phyloP scores from a whole-genome alignment of 2,888 invertebrate genomes.

The Andrena minutula region DNA sequence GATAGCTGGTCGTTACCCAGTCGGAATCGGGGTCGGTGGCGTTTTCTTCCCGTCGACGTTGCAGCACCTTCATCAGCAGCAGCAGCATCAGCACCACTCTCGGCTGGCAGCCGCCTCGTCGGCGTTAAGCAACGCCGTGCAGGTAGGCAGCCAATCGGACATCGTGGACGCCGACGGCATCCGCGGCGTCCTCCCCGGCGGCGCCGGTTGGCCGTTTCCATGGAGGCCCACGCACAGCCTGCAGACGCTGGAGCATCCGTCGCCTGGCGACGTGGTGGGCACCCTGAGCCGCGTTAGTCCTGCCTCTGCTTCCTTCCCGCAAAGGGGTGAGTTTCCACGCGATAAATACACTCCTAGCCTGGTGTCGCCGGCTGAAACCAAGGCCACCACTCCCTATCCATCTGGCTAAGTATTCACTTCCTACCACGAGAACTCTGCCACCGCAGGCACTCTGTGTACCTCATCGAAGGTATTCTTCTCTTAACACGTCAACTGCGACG shows the following conservation, averaged over 20 bases:
- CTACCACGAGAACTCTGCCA: too few relatives aligned
- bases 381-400: too few relatives aligned
- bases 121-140: slow-evolving; percentile 78
- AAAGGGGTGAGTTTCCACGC: slow-evolving; percentile 79
- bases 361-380: background rate
- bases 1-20: slow-evolving; percentile 82
- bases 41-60: slow-evolving; percentile 83
- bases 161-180: slow-evolving; percentile 80
- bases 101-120: slow-evolving; percentile 80
- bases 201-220: slow-evolving; percentile 83
- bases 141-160: slow-evolving; percentile 79
- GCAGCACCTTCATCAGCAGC: slow-evolving; percentile 82
- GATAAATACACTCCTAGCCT: background rate
- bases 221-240: slow-evolving; percentile 82
- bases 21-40: slow-evolving; percentile 81
- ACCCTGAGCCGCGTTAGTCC: slow-evolving; percentile 82
- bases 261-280: slow-evolving; percentile 79
- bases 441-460: too few relatives aligned
- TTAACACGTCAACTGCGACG: too few relatives aligned
- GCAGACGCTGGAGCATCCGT: slow-evolving; percentile 82
- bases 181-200: slow-evolving; percentile 78
- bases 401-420: too few relatives aligned
- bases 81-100: slow-evolving; percentile 81
- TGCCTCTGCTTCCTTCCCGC: slow-evolving; percentile 81
- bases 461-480: too few relatives aligned